Evolutionary conservation across 2,113 vertebrate species (phyloP).

Genomic region (Petromus typicus): DNA sequence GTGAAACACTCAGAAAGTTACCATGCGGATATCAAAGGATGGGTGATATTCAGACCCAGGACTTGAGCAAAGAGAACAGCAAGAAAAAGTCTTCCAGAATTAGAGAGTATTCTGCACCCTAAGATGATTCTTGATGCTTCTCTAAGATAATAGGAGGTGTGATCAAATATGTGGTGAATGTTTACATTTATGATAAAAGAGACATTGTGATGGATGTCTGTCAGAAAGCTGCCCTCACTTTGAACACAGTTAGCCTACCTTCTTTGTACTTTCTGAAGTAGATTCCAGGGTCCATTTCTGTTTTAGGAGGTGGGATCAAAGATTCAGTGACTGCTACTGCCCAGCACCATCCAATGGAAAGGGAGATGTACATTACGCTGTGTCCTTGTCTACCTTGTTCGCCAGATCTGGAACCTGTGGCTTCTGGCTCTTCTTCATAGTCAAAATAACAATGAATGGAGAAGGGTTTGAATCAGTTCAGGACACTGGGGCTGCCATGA

Average conservation of each 20-base stretch:
- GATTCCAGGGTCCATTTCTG: neutral
- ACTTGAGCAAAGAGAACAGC: neutral
- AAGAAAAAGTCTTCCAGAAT: neutral
- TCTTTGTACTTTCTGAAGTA: neutral
- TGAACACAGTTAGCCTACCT: neutral
- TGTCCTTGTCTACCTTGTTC: neutral
- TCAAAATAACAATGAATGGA: neutral
- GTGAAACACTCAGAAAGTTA: neutral
- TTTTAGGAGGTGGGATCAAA: neutral
- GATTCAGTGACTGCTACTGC: neutral
- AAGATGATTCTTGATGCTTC: neutral
- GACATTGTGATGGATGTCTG: neutral
- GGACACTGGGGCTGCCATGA: neutral
- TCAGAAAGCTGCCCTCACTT: neutral
- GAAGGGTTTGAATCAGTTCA: neutral
- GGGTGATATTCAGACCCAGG: neutral
- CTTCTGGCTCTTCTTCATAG: neutral
- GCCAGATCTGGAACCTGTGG: neutral
- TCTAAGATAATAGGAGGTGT: neutral
- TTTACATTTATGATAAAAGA: neutral
- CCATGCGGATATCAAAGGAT: neutral
- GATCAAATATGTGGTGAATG: neutral
- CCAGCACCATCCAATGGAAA: neutral
- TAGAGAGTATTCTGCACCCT: neutral
- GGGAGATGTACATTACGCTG: neutral